Evolutionary conservation across 1,140 invertebrate species (phyloP).

Genomic region (Laupala kohalensis): DNA sequence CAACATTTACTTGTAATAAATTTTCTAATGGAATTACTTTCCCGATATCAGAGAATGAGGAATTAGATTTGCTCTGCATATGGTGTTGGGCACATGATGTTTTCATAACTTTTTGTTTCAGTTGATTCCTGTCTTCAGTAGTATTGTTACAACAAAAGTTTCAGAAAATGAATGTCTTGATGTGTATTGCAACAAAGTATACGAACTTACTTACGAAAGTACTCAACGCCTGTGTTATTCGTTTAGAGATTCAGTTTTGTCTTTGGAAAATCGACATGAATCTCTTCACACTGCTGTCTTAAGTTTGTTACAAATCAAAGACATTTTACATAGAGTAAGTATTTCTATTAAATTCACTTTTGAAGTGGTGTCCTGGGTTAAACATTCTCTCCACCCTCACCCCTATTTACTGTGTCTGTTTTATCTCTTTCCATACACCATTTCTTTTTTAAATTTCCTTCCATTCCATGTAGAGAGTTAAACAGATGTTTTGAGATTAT

Average conservation of each 20-base stretch:
- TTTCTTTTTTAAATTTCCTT: background rate
- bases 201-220: slow-evolving; percentile 43
- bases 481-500: too few species aligned
- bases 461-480: background rate
- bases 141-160: slow-evolving; percentile 25
- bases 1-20: background rate
- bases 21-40: background rate
- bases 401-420: background rate
- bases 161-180: slow-evolving; percentile 38
- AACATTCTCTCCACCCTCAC: background rate
- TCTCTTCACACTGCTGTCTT: slow-evolving; percentile 28
- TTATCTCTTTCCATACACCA: background rate
- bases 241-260: slow-evolving; percentile 33
- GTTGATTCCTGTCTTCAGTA: slow-evolving; percentile 41
- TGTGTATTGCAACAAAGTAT: slow-evolving; percentile 45
- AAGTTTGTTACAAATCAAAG: slow-evolving; percentile 36
- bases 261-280: slow-evolving; percentile 23
- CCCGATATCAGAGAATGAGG: background rate
- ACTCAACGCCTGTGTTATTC: slow-evolving; percentile 45
- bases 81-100: background rate
- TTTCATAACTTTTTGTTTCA: slow-evolving; percentile 33
- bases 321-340: slow-evolving; percentile 45
- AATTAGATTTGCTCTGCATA: background rate
- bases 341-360: background rate
- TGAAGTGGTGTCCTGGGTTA: background rate